Conservation (phyloP, 2,797 vertebrate species). For the Mus caroli region DNA sequence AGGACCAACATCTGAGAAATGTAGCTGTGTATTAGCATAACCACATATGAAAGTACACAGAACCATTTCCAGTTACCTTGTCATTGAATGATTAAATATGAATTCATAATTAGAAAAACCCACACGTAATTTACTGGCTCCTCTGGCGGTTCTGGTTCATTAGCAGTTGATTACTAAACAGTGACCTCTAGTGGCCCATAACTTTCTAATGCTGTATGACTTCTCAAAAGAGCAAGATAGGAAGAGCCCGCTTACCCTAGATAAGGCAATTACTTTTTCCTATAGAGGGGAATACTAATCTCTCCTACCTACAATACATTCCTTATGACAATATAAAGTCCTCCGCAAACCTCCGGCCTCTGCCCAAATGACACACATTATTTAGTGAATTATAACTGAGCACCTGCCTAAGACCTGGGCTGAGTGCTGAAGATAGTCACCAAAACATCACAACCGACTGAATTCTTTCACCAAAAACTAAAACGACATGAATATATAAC, state of each 20-base stretch:
- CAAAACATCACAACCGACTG: slow-evolving; percentile 35
- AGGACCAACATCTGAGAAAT: slow-evolving; percentile 92
- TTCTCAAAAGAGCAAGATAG: slow-evolving; percentile 62
- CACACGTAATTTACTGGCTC: slow-evolving; percentile 95
- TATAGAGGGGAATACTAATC: background rate
- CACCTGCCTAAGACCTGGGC: background rate
- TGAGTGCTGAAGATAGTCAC: background rate
- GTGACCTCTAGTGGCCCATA: slow-evolving; percentile 95
- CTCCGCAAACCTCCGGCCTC: slow-evolving; percentile 58
- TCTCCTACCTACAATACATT: slow-evolving; percentile 50
- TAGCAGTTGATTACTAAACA: slow-evolving; percentile 95
- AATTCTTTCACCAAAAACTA: slow-evolving; percentile 67
- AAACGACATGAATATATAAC: background rate
- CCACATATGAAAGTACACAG: slow-evolving; percentile 91
- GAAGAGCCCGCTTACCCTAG: slow-evolving; percentile 54
- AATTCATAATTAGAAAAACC: slow-evolving; percentile 98
- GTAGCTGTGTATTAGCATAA: slow-evolving; percentile 95
- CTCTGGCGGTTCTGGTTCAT: slow-evolving; percentile 95
- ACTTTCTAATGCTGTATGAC: slow-evolving; percentile 76
- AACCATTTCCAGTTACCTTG: slow-evolving; percentile 92
- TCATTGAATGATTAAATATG: slow-evolving; percentile 98
- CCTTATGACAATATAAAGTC: slow-evolving; percentile 31
- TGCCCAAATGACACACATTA: background rate
- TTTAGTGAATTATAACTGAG: slow-evolving; percentile 41
- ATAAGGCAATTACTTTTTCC: slow-evolving; percentile 9